Evolutionary conservation across 92 coral and sea anemone species (phyloP).

Genomic region (Porites rus): DNA sequence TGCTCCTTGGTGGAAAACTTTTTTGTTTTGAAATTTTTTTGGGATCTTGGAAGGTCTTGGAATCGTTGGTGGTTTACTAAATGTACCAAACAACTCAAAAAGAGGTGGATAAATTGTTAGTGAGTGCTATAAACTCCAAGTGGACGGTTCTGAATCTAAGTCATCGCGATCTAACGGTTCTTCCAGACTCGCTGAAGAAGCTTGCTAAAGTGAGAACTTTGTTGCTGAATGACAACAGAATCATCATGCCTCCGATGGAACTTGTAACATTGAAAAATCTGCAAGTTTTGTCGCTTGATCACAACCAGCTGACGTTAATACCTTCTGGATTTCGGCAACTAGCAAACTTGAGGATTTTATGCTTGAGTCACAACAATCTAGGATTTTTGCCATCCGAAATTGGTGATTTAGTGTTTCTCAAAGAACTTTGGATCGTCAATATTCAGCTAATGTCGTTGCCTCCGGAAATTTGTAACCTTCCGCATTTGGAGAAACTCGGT

Average conservation of each 20-base stretch:
- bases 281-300: slow-evolving; percentile 84
- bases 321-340: slow-evolving; percentile 96
- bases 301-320: slow-evolving; percentile 92
- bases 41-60: not conserved
- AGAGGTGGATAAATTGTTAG: slow-evolving; percentile 81
- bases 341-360: slow-evolving; percentile 71
- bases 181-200: slow-evolving; percentile 82
- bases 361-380: slow-evolving; percentile 91
- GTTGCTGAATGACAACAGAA: slow-evolving; percentile 87
- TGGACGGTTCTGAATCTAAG: slow-evolving; percentile 81
- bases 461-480: slow-evolving; percentile 88
- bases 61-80: not conserved
- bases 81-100: slow-evolving; percentile 91
- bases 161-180: slow-evolving; percentile 89
- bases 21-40: not conserved
- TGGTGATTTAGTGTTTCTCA: slow-evolving; percentile 76
- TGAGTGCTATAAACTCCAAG: slow-evolving; percentile 68
- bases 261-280: slow-evolving; percentile 81
- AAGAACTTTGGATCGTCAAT: slow-evolving; percentile 92
- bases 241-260: slow-evolving; percentile 97
- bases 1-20: not conserved
- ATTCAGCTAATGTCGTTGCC: slow-evolving; percentile 94
- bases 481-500: slow-evolving; percentile 81
- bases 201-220: slow-evolving; percentile 73
- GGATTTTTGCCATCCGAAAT: slow-evolving; percentile 93